Evolutionary conservation across 2,113 vertebrate genomes (phyloP).

Genomic region (Scalopus aquaticus): DNA sequence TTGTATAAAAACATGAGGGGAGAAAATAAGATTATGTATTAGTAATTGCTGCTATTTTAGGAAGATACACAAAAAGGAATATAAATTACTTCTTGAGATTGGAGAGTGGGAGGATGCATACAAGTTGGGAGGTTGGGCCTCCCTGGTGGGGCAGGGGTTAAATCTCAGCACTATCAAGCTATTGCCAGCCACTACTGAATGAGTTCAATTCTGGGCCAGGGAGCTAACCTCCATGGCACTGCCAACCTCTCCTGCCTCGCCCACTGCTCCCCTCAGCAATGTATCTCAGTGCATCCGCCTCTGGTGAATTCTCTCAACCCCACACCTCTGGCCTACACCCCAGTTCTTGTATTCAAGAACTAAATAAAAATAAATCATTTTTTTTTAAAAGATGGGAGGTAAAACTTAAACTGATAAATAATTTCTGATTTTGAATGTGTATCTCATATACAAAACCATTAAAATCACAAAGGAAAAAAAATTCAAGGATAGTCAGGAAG

Average conservation of each 20-base stretch:
- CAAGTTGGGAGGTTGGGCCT: too few species aligned
- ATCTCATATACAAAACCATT: background rate
- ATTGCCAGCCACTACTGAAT: too few species aligned
- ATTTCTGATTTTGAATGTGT: background rate
- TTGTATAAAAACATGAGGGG: background rate
- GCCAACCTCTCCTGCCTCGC: too few species aligned
- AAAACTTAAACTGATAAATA: background rate
- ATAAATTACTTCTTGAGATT: background rate
- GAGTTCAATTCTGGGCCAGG: too few species aligned
- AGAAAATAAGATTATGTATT: background rate
- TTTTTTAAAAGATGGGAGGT: background rate
- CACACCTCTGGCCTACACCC: too few species aligned
- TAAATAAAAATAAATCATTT: background rate
- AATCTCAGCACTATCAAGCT: too few species aligned
- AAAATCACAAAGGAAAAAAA: constrained; percentile 29
- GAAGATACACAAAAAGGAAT: background rate
- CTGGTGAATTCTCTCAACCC: background rate
- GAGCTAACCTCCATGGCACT: too few species aligned
- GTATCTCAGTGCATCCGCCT: too few species aligned
- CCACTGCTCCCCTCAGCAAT: too few species aligned
- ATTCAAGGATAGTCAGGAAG: background rate
- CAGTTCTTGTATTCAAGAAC: too few species aligned
- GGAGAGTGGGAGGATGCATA: background rate
- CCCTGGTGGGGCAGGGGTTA: too few species aligned
- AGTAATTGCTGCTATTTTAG: background rate